These are phyloP conservation scores for Eupleurogrammus muticus DNA, from an alignment of 2,797 vertebrate species.

Conservation along the genomic window DNA sequence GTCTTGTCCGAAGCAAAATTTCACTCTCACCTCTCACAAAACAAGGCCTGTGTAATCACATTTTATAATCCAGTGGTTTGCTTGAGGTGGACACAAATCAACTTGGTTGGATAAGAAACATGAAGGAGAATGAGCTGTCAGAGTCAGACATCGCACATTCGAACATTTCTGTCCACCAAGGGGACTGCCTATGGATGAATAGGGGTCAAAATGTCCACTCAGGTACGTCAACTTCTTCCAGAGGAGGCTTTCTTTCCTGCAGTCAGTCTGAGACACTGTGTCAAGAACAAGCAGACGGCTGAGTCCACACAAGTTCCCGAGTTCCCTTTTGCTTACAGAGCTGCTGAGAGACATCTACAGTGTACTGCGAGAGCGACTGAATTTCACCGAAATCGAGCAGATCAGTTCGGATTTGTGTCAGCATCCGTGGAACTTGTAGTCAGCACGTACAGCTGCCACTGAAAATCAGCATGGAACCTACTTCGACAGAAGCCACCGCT, in stretches of 20 bases:
- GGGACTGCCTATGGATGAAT: constrained; percentile 27
- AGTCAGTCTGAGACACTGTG: constrained; percentile 14
- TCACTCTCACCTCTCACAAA: constrained; percentile 12
- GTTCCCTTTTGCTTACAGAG: constrained; percentile 38
- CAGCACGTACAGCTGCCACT: constrained; percentile 71
- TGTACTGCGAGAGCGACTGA: constrained; percentile 11
- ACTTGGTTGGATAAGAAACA: constrained; percentile 44
- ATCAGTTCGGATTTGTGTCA: constrained; percentile 79
- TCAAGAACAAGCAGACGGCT: constrained; percentile 14
- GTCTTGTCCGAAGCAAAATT: constrained; percentile 37
- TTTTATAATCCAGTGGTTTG: constrained; percentile 44
- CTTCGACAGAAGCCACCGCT: constrained; percentile 43
- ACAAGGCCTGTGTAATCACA: constrained; percentile 36
- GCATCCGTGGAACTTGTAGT: constrained; percentile 65
- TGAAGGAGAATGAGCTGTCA: constrained; percentile 21
- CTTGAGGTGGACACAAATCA: constrained; percentile 45
- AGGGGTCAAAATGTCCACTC: constrained; percentile 57
- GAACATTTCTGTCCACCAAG: constrained; percentile 38
- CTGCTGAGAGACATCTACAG: constrained; percentile 30
- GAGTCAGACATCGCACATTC: constrained; percentile 25
- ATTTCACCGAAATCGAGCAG: constrained; percentile 52
- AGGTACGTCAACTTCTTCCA: constrained; percentile 31
- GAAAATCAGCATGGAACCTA: constrained; percentile 63
- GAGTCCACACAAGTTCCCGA: constrained; percentile 29
- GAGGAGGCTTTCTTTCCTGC: constrained; percentile 7